Conservation (phyloP, 1,140 invertebrate species). For the Drosophila persimilis region DNA sequence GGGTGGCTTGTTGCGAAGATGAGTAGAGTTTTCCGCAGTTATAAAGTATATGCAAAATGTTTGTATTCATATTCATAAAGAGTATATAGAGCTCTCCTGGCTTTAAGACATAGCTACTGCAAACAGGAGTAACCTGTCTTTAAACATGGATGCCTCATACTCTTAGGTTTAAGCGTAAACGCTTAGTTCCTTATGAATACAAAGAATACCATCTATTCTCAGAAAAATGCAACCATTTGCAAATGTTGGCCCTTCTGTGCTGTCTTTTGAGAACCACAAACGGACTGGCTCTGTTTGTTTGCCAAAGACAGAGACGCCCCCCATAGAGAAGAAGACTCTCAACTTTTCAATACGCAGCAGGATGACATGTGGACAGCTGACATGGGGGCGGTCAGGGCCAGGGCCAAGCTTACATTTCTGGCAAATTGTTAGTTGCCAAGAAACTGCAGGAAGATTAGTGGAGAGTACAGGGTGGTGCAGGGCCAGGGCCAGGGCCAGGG, state of each 20-base stretch:
- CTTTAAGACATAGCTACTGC: too few relatives aligned
- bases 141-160: too few relatives aligned
- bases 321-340: conserved; percentile 41
- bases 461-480: background rate
- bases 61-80: too few relatives aligned
- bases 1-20: too few relatives aligned
- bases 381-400: conserved; percentile 14
- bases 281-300: conserved; percentile 13
- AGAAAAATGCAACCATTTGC: background rate
- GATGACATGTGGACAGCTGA: conserved; percentile 23
- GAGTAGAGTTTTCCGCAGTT: too few relatives aligned
- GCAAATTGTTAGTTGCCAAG: conserved; percentile 50
- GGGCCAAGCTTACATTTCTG: conserved; percentile 25
- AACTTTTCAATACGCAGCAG: conserved; percentile 58
- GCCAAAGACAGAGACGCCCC: background rate
- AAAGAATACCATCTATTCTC: too few relatives aligned
- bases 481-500: background rate
- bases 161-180: too few relatives aligned
- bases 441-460: too few relatives aligned
- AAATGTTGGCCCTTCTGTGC: background rate
- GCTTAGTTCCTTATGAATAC: too few relatives aligned
- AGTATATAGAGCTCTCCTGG: too few relatives aligned
- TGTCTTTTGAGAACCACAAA: conserved; percentile 20
- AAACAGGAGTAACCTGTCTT: too few relatives aligned
- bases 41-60: too few relatives aligned